Base-by-base conservation (phyloP, 2,113 vertebrate species). In the Sorex fumeus region DNA sequence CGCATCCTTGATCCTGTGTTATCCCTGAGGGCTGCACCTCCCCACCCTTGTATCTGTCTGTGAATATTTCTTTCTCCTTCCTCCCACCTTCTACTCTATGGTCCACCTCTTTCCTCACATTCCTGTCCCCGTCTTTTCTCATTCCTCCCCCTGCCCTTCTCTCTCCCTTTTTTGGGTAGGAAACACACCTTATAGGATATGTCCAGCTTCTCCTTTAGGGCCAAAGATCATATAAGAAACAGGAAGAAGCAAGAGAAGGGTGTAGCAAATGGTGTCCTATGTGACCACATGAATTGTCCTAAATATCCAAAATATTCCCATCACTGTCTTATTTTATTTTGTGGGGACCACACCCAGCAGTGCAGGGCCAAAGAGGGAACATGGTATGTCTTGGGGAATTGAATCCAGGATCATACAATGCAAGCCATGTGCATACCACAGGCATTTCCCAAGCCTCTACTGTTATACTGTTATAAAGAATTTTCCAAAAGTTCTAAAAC, bases 151-250 rank as follows among this genome's bases (percentile, higher is more conserved):
- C 4, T 66, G 69, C 25, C 19, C 40, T 8, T 64, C 11, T 19
- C 69, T 69, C 28, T 15, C 16, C 9, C 4, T n/a, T 74, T 93
- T 28, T 62, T 67, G n/a, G 40, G 8, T 72, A 34, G 34, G 50
- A 90, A 92, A 80, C 57, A 64, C 34, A 15, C 77, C 21, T 93
- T 89, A 67, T 40, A 71, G 27, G 83, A 43, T 36, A 69, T 13
- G 40, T 50, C 23, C 0, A 70, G 1, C 50, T 92, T 13, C 40
- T 81, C 28, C 75, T 18, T 34, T n/a, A 57, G 7, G 43, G 25
- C 2, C 0, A 1, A 84, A 78, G 34, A 66, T 15, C 21, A 12
- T 47, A 89, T 0, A n/a, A 36, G 70, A n/a, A 69, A 1, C 32
- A 85, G 81, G 27, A 67, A 84, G 40, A 75, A 8, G 21, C 23